Evolutionary conservation across 2,888 invertebrate species (phyloP), one percentile per base, ranked within the genome.

Genomic region (Beris morrisii): DNA sequence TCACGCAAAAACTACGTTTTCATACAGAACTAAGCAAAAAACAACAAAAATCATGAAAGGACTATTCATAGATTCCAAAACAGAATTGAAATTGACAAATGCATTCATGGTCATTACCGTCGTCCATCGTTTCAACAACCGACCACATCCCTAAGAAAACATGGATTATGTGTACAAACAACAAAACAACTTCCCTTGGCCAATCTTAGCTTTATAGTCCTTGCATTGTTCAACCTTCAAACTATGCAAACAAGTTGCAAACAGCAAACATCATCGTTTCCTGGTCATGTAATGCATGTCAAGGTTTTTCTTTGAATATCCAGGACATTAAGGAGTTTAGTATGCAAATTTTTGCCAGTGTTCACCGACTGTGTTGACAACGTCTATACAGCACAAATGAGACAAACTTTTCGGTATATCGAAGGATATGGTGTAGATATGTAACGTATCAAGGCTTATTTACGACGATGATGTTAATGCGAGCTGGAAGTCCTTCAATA

Each of bases 241-340:
- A 52, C 61, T 61, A 61, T 61, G 61, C 61, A 61, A 61, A 61
- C 61, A 61, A 61, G 61, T 61, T 61, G 61, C 61, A 52, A 61
- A 61, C 61, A 71, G 71, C 71, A 71, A 72, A 71, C 70, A 72
- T 72, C 71, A 71, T 70, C 70, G 70, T 72, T 72, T 72, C 72
- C 72, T 71, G 70, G 67, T 70, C 69, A 69, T 72, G 71, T 70
- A 70, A 72, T 72, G 72, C 72, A 72, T 72, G 71, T 72, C 72
- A 72, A 72, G 72, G 72, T 72, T 72, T 71, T 71, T 71, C 69
- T 69, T 64, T 65, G 45, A 46, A 52, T 52, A 57, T 50, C 45
- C 57, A 56, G 56, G 57, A 65, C 58, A 65, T 65, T 65, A 61
- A 61, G 50, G 48, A 50, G 57, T 57, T 65, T 48, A 43, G 50